These are phyloP conservation scores for Lindbergichthys nudifrons DNA, from an alignment of 2,797 vertebrate genomes.

Conservation along the genomic window DNA sequence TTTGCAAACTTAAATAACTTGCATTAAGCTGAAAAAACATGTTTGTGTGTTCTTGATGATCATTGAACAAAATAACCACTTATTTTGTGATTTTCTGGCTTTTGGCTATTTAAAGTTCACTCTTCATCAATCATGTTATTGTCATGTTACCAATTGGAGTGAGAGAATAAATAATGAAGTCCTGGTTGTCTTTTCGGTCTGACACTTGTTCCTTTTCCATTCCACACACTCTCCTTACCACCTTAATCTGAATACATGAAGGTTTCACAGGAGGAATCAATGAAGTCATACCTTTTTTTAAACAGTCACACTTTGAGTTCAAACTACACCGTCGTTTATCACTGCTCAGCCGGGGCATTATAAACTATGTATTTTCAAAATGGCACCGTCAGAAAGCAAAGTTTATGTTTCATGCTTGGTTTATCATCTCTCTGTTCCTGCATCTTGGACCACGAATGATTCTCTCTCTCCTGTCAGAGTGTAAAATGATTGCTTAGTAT, in stretches of 20 bases:
- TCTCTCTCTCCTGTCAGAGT: slow-evolving; percentile 59
- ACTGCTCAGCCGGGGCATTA: neutral
- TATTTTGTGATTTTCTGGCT: no score
- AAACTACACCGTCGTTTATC: neutral
- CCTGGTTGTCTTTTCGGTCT: neutral
- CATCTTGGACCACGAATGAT: slow-evolving; percentile 51
- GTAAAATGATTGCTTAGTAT: slow-evolving; percentile 64
- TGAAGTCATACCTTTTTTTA: neutral
- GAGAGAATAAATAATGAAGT: neutral
- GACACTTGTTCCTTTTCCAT: neutral
- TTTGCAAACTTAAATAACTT: neutral
- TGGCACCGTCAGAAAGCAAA: slow-evolving; percentile 13
- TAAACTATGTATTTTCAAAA: slow-evolving; percentile 9
- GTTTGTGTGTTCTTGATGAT: no score
- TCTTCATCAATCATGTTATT: neutral
- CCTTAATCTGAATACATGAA: neutral
- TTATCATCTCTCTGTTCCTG: slow-evolving; percentile 41
- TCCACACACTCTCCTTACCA: neutral
- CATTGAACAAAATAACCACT: no score
- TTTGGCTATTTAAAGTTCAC: neutral
- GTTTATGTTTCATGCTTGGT: slow-evolving; percentile 19
- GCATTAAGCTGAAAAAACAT: neutral
- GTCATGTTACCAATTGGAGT: neutral
- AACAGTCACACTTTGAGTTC: no score
- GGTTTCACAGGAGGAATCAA: neutral